Evolutionary conservation across 2,113 vertebrate genomes (phyloP).

Genomic region (Upupa epops): DNA sequence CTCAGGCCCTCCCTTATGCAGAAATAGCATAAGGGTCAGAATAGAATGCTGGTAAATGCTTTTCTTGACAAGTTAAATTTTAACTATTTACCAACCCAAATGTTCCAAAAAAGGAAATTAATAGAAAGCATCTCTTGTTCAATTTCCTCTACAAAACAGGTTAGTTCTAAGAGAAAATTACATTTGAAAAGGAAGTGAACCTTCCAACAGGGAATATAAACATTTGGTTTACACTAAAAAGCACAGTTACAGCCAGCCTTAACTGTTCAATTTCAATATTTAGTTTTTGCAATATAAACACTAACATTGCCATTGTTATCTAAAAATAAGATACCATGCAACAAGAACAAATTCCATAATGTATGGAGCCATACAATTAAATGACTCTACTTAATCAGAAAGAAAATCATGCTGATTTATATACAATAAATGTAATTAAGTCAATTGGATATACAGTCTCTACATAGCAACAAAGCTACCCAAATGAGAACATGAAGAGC

Average conservation of each 20-base stretch:
- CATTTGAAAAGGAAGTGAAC: neutral
- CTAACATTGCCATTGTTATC: neutral
- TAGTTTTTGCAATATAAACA: neutral
- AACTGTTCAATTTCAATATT: neutral
- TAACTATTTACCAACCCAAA: constrained; percentile 3
- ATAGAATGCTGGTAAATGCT: neutral
- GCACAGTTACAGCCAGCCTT: neutral
- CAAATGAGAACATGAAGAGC: neutral
- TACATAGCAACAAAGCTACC: neutral
- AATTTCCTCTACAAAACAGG: neutral
- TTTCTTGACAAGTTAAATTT: constrained; percentile 12
- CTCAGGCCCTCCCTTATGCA: constrained; percentile 39
- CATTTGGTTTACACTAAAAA: neutral
- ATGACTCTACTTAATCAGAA: neutral
- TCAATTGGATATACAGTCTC: neutral
- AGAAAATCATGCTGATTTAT: neutral
- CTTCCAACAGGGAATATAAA: neutral
- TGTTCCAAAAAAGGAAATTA: neutral
- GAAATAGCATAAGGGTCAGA: constrained; percentile 29
- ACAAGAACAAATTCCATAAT: neutral
- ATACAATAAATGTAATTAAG: neutral
- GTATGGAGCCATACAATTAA: neutral
- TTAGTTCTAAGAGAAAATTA: neutral
- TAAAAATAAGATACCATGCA: neutral
- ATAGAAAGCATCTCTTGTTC: neutral